Evolutionary conservation across 1,140 invertebrate genomes (phyloP).

Genomic region (Akabosia matsudoensis): DNA sequence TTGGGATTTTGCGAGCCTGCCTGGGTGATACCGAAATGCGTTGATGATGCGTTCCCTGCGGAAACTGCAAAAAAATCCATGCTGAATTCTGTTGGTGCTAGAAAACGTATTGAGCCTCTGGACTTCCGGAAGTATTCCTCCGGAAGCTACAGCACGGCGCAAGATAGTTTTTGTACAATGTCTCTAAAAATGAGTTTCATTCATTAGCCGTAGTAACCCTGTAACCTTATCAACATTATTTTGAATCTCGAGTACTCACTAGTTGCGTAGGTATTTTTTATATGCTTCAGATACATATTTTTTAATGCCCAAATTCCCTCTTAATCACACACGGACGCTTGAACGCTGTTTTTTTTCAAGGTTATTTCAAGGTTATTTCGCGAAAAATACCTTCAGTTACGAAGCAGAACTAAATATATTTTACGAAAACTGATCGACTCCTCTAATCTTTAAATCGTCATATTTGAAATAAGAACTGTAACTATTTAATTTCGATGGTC

Average conservation of each 20-base stretch:
- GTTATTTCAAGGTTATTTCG: too few relatives aligned
- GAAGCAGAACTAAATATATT: too few relatives aligned
- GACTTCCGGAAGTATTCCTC: not conserved
- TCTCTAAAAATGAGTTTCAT: not conserved
- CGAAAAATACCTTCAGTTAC: too few relatives aligned
- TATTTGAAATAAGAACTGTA: too few relatives aligned
- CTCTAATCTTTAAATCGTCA: too few relatives aligned
- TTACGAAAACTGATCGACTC: too few relatives aligned
- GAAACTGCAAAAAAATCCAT: not conserved
- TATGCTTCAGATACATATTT: not conserved
- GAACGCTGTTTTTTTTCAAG: too few relatives aligned
- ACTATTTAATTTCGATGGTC: too few relatives aligned
- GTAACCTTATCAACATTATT: not conserved
- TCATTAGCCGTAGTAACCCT: not conserved
- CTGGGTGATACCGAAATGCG: not conserved
- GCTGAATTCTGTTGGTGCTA: constrained; percentile 23
- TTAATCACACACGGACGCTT: not conserved
- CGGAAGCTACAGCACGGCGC: not conserved
- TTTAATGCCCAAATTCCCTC: not conserved
- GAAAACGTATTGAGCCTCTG: not conserved
- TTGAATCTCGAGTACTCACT: not conserved
- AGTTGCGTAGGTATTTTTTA: not conserved
- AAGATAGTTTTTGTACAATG: constrained; percentile 13
- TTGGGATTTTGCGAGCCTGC: too few relatives aligned
- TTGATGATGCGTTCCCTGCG: not conserved